A percentile compares a stretch with the other conserved stretches of the same genome.
phyloP scores from a whole-genome alignment of 1,140 invertebrate genomes.

The Piezodorus guildinii region DNA sequence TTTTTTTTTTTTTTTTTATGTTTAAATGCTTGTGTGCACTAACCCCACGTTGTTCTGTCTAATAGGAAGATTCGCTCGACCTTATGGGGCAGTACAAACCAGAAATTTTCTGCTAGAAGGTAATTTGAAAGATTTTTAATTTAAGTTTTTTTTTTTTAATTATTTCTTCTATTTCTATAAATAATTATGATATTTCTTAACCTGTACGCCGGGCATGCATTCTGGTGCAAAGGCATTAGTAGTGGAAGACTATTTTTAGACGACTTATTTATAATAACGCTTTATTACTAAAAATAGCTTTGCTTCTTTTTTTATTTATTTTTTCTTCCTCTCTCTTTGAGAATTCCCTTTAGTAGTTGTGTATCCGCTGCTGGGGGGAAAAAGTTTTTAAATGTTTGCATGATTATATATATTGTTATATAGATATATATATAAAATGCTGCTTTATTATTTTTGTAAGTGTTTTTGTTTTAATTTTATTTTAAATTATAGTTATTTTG shows the following conservation, averaged over 20 bases:
- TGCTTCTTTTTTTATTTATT: too few species aligned
- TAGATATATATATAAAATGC: too few species aligned
- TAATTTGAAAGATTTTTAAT: slow-evolving; percentile 34
- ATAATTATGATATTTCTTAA: background rate
- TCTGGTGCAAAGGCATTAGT: background rate
- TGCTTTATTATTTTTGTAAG: too few species aligned
- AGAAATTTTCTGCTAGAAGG: slow-evolving; percentile 73
- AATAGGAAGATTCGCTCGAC: slow-evolving; percentile 64
- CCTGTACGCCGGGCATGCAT: background rate
- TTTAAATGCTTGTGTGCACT: slow-evolving; percentile 18
- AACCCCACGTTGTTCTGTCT: slow-evolving; percentile 24
- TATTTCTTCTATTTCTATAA: background rate
- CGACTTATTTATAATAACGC: slow-evolving; percentile 16
- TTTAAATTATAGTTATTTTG: too few species aligned
- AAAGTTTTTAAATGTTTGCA: too few species aligned
- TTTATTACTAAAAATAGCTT: slow-evolving; percentile 5
- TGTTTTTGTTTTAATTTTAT: too few species aligned
- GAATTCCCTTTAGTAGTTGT: background rate
- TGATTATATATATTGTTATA: too few species aligned
- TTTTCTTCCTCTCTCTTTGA: too few species aligned
- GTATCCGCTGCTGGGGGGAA: too few species aligned
- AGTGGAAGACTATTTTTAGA: slow-evolving; percentile 21
- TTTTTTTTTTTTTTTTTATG: too few species aligned
- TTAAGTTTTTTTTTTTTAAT: too few species aligned
- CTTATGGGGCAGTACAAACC: slow-evolving; percentile 72